Evolutionary conservation across 2,113 vertebrate genomes (phyloP), one percentile per base, ranked within the genome.

Genomic region (Apodemus sylvaticus): DNA sequence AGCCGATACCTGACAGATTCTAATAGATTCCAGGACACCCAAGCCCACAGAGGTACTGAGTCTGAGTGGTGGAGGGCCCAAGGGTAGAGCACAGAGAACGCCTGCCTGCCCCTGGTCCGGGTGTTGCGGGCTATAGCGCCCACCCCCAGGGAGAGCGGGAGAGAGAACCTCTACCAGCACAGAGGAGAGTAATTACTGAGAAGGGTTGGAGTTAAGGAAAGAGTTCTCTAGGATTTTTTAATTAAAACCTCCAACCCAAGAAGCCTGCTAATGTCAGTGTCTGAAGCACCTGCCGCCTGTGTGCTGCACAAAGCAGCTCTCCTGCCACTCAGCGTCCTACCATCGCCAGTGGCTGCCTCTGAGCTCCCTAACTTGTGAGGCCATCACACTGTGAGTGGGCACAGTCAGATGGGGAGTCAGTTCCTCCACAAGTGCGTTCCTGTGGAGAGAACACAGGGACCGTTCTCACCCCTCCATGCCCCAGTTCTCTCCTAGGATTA

Each of bases 201-300:
- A 92, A 97, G 96, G 36, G 42, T 87, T 85, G 93, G 92, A 95
- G 97, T 96, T 92, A 96, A 96, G 91, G 90, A 96, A 97, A 95
- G 96, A 95, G 96, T 94, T 97, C 96, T 93, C 87, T 86, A 90
- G 92, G 81, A 93, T 96, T 95, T 97, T 96, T 96, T 55, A 97
- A 96, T 97, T 97, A 96, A 98, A 97, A 86, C 87, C 89, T 94
- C 91, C 97, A 94, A 93, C 90, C 93, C 90, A 88, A 97, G 95
- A 88, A 96, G 93, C 93, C 58, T 94, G 94, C 97, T 97, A 92
- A 97, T 95, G 94, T 97, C 68, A 85, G 87, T 88, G 62, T 79
- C 14, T 0, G 93, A 86, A 96, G 87, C 77, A n/a, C n/a, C n/a
- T n/a, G n/a, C n/a, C n/a, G n/a, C n/a, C n/a, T n/a, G n/a, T n/a